These are phyloP conservation scores for Drosophila subquinaria DNA, from an alignment of 2,888 invertebrate genomes.

Conservation along the genomic window DNA sequence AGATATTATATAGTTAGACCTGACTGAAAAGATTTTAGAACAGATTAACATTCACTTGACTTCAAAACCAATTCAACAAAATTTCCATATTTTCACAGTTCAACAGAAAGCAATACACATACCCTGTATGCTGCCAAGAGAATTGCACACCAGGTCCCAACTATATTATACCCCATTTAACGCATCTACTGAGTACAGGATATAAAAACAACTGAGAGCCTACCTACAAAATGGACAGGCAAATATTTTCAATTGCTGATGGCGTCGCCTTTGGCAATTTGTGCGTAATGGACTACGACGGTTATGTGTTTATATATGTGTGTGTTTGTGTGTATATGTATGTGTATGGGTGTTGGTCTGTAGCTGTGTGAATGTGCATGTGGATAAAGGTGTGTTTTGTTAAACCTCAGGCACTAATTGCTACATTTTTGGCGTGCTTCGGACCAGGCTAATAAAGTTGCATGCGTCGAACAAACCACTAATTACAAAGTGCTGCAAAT, in stretches of 20 bases:
- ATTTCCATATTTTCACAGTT: not conserved
- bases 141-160: not conserved
- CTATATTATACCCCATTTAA: not conserved
- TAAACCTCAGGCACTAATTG: conserved; percentile 78
- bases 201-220: conserved; percentile 25
- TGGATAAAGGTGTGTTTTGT: conserved; percentile 43
- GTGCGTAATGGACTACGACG: conserved; percentile 66
- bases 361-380: not conserved
- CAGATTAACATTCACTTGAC: not conserved
- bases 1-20: too few species aligned
- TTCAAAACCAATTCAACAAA: not conserved
- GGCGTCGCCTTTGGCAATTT: conserved; percentile 58
- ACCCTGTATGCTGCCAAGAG: too few species aligned
- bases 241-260: conserved; percentile 71
- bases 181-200: not conserved
- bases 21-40: not conserved
- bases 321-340: not conserved
- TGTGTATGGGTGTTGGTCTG: not conserved
- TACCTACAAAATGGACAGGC: conserved; percentile 53
- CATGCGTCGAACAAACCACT: conserved; percentile 45
- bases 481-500: conserved; percentile 63
- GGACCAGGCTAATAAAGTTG: conserved; percentile 56
- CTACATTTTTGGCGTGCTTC: conserved; percentile 51
- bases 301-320: conserved; percentile 8
- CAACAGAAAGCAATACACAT: too few species aligned